Conservation (phyloP, 2,113 vertebrate genomes). For the Lontra canadensis region DNA sequence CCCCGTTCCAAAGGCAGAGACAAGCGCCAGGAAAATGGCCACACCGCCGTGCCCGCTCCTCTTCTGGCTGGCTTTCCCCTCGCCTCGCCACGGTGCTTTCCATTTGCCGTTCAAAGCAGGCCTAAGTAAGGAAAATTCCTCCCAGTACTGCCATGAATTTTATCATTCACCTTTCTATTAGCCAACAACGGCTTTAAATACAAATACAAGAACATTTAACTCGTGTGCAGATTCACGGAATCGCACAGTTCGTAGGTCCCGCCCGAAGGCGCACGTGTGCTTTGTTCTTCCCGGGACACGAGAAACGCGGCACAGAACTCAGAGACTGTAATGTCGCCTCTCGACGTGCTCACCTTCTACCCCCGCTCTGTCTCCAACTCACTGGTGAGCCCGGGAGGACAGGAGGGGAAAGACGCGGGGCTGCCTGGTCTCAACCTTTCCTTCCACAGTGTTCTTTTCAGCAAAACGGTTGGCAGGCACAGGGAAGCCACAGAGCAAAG, state of each 20-base stretch:
- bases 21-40: rapidly evolving
- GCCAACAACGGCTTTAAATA: not conserved
- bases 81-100: rapidly evolving
- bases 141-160: not conserved
- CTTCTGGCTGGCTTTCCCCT: not conserved
- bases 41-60: rapidly evolving
- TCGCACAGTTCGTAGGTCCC: rapidly evolving
- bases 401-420: no score
- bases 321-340: not conserved
- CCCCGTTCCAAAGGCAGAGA: not conserved
- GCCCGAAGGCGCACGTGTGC: rapidly evolving
- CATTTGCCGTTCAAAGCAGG: not conserved
- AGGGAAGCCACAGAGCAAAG: not conserved
- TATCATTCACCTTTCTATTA: not conserved
- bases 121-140: not conserved
- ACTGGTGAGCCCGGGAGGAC: not conserved
- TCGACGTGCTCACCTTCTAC: rapidly evolving
- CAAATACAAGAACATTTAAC: no score
- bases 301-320: rapidly evolving
- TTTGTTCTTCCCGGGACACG: no score
- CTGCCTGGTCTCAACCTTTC: not conserved
- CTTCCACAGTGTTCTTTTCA: rapidly evolving
- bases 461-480: rapidly evolving
- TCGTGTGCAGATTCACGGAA: rapidly evolving
- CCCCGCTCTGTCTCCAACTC: rapidly evolving